Evolutionary conservation across 35 echinoderm and acorn worm genomes (phyloP).

Genomic region (Ophioderma brevispina): DNA sequence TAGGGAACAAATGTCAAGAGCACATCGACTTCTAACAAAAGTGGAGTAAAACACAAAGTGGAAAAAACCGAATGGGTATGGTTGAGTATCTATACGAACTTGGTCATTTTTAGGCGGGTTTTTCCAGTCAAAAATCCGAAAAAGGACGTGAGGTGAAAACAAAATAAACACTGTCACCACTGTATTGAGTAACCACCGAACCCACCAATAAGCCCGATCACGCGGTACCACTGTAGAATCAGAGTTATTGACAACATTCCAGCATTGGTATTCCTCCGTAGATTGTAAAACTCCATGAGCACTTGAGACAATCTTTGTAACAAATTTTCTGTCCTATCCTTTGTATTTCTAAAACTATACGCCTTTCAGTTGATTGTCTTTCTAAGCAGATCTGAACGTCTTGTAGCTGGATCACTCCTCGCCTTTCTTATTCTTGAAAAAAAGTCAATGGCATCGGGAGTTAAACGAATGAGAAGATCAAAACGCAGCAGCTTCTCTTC

Average conservation of each 20-base stretch:
- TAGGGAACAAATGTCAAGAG: background rate
- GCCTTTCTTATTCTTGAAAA: background rate
- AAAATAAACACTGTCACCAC: background rate
- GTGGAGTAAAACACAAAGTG: background rate
- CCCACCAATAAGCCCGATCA: background rate
- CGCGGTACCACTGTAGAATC: background rate
- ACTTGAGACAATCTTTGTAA: background rate
- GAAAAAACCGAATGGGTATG: background rate
- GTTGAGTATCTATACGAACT: background rate
- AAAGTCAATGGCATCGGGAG: background rate
- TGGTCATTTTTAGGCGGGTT: background rate
- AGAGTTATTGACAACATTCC: background rate
- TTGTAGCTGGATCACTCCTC: background rate
- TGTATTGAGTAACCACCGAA: background rate
- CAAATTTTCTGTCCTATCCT: background rate
- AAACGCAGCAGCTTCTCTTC: background rate
- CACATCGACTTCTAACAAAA: background rate
- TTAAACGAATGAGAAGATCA: background rate
- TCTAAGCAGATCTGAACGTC: background rate
- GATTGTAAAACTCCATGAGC: background rate
- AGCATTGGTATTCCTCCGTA: background rate
- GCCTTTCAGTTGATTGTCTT: background rate
- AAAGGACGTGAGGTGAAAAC: background rate
- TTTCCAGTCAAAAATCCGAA: background rate
- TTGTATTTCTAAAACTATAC: background rate